Base-by-base conservation (phyloP, 2,888 invertebrate species). In the Spatulosminthurus flaviceps region DNA sequence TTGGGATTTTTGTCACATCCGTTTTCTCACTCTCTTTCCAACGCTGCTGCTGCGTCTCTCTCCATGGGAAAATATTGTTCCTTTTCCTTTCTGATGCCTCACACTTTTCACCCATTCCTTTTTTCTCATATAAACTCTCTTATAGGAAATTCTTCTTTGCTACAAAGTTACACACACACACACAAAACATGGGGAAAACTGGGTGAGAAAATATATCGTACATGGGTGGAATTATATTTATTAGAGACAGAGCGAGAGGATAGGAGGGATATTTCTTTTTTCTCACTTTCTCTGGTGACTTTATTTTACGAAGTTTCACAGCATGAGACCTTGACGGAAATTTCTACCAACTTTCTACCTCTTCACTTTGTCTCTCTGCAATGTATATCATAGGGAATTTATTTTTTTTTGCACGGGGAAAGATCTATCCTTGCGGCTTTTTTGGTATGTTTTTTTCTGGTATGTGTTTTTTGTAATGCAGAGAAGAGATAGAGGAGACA, bases 1-100 rank as follows among this genome's bases (percentile, higher is more conserved):
- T 70, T 70, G 34, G 70, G 70, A 70, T 70, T 70, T 70, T 34
- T 70, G 70, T 70, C 70, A 70, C 70, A 70, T 70, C 70, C 70
- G 70, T 29, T 34, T 41, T 70, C 64, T 64, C 9, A n/a, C n/a
- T n/a, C n/a, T n/a, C n/a, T n/a, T n/a, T n/a, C n/a, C n/a, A n/a
- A n/a, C n/a, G n/a, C n/a, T n/a, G n/a, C n/a, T n/a, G n/a, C n/a
- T n/a, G n/a, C n/a, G n/a, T 34, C 5, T 4, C 5, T 64, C 70
- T 70, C 34, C n/a, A 41, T 70, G 70, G 29, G 34, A 70, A 70
- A 70, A 70, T 70, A 70, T 70, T 70, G 70, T 70, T 70, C 70
- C 70, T 24, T 64, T 21, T 64, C 64, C 64, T 24, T 64, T 64
- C 64, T 64, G 64, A 64, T 64, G 64, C 24, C 64, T 64, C 64